Evolutionary conservation across 2,797 vertebrate genomes (phyloP).

Genomic region (Stomatorhinus walkeri): DNA sequence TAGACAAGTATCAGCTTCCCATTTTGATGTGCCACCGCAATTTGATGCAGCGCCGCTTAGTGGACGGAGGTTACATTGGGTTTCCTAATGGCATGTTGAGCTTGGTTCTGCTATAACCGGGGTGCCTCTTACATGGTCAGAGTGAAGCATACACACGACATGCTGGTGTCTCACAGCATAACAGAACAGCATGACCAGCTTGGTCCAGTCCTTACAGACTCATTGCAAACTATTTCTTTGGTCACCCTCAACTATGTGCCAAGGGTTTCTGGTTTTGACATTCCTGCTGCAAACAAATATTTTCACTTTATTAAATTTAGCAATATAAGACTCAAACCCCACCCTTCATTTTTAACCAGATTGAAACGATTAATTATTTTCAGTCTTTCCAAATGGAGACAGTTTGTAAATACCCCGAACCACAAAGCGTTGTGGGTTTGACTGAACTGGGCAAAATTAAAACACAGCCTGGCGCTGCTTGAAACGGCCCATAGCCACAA

Average conservation of each 20-base stretch:
- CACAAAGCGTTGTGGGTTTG: conserved; percentile 40
- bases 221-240: conserved; percentile 40
- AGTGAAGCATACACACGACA: not conserved
- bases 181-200: not conserved
- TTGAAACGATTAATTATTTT: conserved; percentile 54
- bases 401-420: conserved; percentile 49
- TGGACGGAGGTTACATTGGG: not conserved
- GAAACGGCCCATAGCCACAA: conserved; percentile 37
- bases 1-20: not conserved
- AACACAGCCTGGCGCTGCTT: conserved; percentile 46
- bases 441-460: conserved; percentile 52
- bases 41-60: not conserved
- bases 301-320: conserved; percentile 45
- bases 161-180: not conserved
- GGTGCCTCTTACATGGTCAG: not conserved
- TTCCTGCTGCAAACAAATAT: conserved; percentile 26
- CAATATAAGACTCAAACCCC: conserved; percentile 30
- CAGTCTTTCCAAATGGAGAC: conserved; percentile 39
- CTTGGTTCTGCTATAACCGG: not conserved
- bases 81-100: not conserved
- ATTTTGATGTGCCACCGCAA: not conserved
- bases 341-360: conserved; percentile 41
- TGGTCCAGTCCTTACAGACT: conserved; percentile 36
- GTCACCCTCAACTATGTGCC: conserved; percentile 21
- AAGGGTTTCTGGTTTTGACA: conserved; percentile 15